A percentile compares a stretch with the other conserved stretches of the same genome.
These are phyloP conservation scores for Scaeva pyrastri DNA, from an alignment of 2,888 invertebrate genomes.

Conservation along the genomic window DNA sequence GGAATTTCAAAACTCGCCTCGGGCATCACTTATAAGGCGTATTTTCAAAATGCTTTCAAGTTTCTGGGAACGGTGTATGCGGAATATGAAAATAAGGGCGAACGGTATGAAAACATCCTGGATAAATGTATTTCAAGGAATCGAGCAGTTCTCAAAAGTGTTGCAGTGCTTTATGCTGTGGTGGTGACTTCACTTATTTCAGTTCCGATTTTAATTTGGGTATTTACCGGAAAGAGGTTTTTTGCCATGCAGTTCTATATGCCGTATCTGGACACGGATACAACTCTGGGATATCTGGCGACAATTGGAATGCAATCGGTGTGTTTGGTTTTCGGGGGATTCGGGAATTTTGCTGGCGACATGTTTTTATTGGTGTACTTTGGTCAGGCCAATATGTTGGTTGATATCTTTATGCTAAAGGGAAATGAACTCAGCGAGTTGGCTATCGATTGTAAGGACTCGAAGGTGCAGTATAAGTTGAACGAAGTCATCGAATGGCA, in stretches of 20 bases:
- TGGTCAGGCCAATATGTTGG: slow-evolving; percentile 60
- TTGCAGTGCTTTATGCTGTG: slow-evolving; percentile 39
- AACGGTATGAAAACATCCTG: slow-evolving; percentile 44
- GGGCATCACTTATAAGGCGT: slow-evolving; percentile 9
- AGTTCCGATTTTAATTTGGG: slow-evolving; percentile 49
- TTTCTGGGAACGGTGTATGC: slow-evolving; percentile 42
- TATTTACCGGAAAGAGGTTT: slow-evolving; percentile 40
- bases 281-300: slow-evolving; percentile 57
- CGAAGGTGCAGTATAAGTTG: slow-evolving; percentile 12
- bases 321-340: slow-evolving; percentile 62
- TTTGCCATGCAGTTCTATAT: slow-evolving; percentile 70
- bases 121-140: slow-evolving; percentile 45
- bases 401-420: slow-evolving; percentile 65
- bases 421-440: slow-evolving; percentile 53
- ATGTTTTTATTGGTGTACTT: slow-evolving; percentile 61
- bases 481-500: slow-evolving; percentile 73
- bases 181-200: slow-evolving; percentile 6
- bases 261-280: slow-evolving; percentile 66
- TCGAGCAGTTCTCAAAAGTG: slow-evolving; percentile 28
- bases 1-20: slow-evolving; percentile 66
- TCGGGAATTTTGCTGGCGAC: slow-evolving; percentile 74
- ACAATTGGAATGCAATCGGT: slow-evolving; percentile 65
- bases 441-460: background rate
- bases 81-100: slow-evolving; percentile 53
- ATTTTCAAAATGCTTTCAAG: background rate